Percentiles rank a stretch among this genome's conserved stretches.
Conservation (phyloP, 2,113 vertebrate species). For the Todiramphus chloris region DNA sequence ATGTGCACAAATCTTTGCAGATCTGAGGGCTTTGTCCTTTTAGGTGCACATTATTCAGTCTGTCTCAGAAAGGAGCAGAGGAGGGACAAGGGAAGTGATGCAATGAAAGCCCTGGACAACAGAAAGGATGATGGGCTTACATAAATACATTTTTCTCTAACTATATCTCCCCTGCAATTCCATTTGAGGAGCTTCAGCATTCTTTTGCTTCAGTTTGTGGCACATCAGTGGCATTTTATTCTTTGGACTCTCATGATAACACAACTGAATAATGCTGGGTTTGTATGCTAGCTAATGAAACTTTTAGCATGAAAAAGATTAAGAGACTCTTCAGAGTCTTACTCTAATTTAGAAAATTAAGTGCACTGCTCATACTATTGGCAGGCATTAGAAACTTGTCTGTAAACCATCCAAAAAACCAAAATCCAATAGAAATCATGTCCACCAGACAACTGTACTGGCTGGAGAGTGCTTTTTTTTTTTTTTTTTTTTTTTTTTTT, state of each 20-base stretch:
- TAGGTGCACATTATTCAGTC: background rate
- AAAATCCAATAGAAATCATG: background rate
- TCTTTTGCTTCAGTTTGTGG: background rate
- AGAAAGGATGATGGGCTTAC: background rate
- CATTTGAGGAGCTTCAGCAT: background rate
- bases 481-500: background rate
- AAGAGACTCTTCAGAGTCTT: background rate
- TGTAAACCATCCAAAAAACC: background rate
- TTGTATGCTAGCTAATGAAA: background rate
- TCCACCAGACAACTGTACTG: background rate
- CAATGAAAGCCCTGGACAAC: background rate
- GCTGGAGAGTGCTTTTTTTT: background rate
- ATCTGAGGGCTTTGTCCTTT: background rate
- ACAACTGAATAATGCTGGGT: background rate
- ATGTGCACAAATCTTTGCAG: background rate
- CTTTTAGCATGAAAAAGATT: background rate
- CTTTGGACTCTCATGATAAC: background rate
- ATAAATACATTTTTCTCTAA: background rate
- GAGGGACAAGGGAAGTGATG: background rate
- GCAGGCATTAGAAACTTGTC: background rate
- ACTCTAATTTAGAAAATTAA: no score
- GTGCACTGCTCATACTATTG: background rate
- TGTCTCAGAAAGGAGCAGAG: background rate
- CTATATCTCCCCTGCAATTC: background rate
- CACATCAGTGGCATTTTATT: accelerated